Evolutionary conservation across 2,113 vertebrate genomes (phyloP).

Genomic region (Helogale parvula): DNA sequence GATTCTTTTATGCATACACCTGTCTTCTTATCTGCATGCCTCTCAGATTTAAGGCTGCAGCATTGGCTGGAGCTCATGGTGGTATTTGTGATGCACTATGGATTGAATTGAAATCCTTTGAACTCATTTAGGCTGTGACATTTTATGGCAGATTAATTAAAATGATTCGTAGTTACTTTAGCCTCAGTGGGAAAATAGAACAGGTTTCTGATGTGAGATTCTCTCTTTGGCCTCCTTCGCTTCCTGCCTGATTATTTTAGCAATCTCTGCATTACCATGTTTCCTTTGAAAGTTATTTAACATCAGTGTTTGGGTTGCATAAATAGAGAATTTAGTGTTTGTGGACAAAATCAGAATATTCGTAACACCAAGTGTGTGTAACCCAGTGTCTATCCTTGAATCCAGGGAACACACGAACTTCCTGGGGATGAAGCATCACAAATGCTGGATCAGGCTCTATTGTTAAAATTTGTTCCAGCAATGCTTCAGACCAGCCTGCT

Average conservation of each 20-base stretch:
- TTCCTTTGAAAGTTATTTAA: slow-evolving; percentile 65
- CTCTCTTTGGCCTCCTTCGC: slow-evolving; percentile 54
- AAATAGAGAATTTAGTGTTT: background rate
- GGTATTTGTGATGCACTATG: slow-evolving; percentile 78
- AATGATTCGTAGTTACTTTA: slow-evolving; percentile 82
- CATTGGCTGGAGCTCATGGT: slow-evolving; percentile 70
- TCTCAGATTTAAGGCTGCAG: slow-evolving; percentile 79
- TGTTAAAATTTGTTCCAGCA: background rate
- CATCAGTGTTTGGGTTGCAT: slow-evolving; percentile 60
- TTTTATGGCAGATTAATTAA: slow-evolving; percentile 86
- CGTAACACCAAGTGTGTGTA: background rate
- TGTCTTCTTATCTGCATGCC: slow-evolving; percentile 81
- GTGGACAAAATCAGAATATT: background rate
- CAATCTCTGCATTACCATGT: background rate
- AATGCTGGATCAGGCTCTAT: background rate
- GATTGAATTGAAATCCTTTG: slow-evolving; percentile 82
- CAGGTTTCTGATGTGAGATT: slow-evolving; percentile 72
- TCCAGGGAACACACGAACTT: background rate
- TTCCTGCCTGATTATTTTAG: slow-evolving; percentile 73
- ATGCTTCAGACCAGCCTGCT: background rate
- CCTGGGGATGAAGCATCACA: slow-evolving; percentile 51
- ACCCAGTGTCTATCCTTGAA: background rate
- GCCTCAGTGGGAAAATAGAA: slow-evolving; percentile 61
- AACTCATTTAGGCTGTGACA: slow-evolving; percentile 83
- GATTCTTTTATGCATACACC: slow-evolving; percentile 80